Evolutionary conservation across 2,797 vertebrate species (phyloP).

Genomic region (Typhlichthys subterraneus): DNA sequence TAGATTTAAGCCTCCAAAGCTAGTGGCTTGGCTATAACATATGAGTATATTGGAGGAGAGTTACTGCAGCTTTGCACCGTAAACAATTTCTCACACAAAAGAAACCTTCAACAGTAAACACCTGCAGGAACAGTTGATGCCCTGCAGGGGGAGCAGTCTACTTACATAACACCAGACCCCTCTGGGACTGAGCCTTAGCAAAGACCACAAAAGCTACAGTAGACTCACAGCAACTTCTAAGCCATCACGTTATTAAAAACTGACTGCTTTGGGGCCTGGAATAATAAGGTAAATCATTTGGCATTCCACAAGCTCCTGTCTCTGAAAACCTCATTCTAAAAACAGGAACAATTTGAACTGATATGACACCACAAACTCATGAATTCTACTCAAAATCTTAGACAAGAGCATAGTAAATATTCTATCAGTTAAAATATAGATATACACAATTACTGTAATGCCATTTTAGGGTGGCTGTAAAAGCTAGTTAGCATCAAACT

Average conservation of each 20-base stretch:
- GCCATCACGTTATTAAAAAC: slow-evolving; percentile 26
- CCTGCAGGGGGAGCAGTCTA: slow-evolving; percentile 66
- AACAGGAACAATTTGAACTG: neutral
- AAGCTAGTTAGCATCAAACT: no score
- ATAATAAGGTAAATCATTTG: slow-evolving; percentile 28
- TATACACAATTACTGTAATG: neutral
- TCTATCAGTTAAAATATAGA: no score
- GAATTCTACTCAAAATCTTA: no score
- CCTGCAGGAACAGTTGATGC: slow-evolving; percentile 31
- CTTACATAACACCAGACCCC: slow-evolving; percentile 28
- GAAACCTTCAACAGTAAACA: slow-evolving; percentile 45
- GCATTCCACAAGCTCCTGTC: slow-evolving; percentile 5
- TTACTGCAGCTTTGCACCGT: no score
- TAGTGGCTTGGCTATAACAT: no score
- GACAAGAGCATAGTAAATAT: no score
- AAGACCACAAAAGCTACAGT: slow-evolving; percentile 22
- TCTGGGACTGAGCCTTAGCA: slow-evolving; percentile 9
- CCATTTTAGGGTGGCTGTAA: neutral
- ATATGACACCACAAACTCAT: no score
- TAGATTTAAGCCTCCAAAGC: no score
- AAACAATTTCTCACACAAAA: no score
- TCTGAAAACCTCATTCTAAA: neutral
- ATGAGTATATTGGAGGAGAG: no score
- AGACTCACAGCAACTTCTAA: slow-evolving; percentile 15
- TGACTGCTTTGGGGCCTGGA: slow-evolving; percentile 9